These are phyloP conservation scores for Gymnopithys bicolor DNA, from an alignment of 2,797 vertebrate species.

Conservation along the genomic window DNA sequence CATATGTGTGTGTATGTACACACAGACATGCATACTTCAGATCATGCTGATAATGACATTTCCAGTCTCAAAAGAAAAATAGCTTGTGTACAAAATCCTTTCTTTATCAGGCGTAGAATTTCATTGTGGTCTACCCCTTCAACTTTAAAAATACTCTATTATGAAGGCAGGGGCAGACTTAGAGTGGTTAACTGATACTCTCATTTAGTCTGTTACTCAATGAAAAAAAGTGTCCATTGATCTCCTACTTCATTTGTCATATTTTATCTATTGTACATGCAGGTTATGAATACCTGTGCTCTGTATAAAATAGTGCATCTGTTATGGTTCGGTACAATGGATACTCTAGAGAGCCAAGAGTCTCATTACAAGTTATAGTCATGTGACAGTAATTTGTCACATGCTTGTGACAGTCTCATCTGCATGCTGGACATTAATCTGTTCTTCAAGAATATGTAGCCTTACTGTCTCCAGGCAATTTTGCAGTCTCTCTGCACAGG, in stretches of 20 bases:
- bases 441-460: background rate
- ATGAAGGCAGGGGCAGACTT: background rate
- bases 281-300: background rate
- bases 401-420: background rate
- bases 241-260: background rate
- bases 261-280: background rate
- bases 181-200: background rate
- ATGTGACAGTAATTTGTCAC: background rate
- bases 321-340: background rate
- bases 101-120: background rate
- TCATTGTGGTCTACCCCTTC: background rate
- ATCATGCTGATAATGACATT: conserved; percentile 47
- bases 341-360: background rate
- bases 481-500: background rate
- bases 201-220: background rate
- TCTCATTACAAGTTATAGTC: background rate
- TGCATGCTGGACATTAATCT: background rate
- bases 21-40: conserved; percentile 20
- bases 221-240: background rate
- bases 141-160: background rate
- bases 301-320: background rate
- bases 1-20: background rate
- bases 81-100: background rate
- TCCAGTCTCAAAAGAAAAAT: conserved; percentile 11
- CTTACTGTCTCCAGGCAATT: background rate